Base-by-base conservation (phyloP, 1,140 invertebrate genomes). In the Micrasema minimum region DNA sequence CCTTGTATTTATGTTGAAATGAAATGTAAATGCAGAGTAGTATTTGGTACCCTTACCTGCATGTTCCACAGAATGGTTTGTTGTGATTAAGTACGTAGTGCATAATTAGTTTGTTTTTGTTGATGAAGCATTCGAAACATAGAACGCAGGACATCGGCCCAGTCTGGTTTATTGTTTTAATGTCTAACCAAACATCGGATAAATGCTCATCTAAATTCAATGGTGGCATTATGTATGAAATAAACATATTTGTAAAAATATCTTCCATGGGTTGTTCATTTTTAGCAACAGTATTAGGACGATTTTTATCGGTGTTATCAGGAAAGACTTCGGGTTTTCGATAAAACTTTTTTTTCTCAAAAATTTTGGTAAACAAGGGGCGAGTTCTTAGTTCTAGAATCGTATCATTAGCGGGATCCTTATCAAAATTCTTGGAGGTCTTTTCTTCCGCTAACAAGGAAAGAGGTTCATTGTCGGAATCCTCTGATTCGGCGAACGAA, bases 41-140 rank as follows among this genome's bases (percentile, higher is more conserved):
- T n/a, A n/a, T n/a, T n/a, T n/a, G n/a, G n/a, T 31, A 4, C 3
- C 7, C 26, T 78, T 77, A 83, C 83, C 82, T 80, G 74, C 83
- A 84, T 59, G 83, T 83, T 14, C 83, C 82, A 77, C 83, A 84
- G 72, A 79, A 84, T 62, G 82, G 82, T 73, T 83, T 84, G 53
- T 82, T 82, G 38, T 84, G 83, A 74, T 84, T 83, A 43, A 83
- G 67, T 11, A 81, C 72, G 67, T 83, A 84, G 61, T 84, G 83
- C 37, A 83, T 71, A 20, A 83, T 77, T 64, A 83, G 77, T 79
- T 83, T 83, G 1, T 80, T 76, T 43, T 79, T 78, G 73, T 83
- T 83, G 62, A 83, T 80, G 72, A 85, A 85, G 79, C 83, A 85
- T 43, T 83, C 81, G 14, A 79, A 57, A 55, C 83, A 85, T 23